These are phyloP conservation scores for Botia kubotai DNA, from an alignment of 2,797 vertebrate genomes.

Conservation along the genomic window DNA sequence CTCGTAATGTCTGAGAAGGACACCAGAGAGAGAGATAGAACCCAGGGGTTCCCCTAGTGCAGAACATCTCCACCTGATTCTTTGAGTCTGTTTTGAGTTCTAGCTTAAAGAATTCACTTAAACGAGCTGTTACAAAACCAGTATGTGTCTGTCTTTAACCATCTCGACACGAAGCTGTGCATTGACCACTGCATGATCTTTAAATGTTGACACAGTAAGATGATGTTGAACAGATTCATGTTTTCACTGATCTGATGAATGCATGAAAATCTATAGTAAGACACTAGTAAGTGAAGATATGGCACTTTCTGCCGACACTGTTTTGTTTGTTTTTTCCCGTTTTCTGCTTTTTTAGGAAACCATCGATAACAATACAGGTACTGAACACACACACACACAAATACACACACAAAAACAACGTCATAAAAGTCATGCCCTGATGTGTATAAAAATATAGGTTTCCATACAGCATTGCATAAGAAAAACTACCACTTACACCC, in stretches of 20 bases:
- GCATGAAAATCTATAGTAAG: constrained; percentile 67
- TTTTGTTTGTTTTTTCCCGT: background rate
- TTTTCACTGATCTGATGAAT: constrained; percentile 46
- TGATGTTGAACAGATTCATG: constrained; percentile 26
- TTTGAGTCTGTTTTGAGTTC: background rate
- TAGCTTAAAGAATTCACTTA: background rate
- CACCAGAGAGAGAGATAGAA: background rate
- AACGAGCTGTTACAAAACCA: constrained; percentile 6
- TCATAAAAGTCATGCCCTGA: constrained; percentile 78
- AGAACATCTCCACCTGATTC: background rate
- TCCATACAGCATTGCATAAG: constrained; percentile 83
- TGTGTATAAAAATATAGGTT: constrained; percentile 84
- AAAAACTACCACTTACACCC: constrained; percentile 70
- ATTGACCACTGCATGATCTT: background rate
- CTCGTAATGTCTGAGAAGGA: background rate
- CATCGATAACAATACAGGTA: constrained; percentile 71
- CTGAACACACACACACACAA: constrained; percentile 56
- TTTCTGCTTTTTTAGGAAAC: constrained; percentile 52
- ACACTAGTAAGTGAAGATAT: constrained; percentile 74
- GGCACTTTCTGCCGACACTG: constrained; percentile 76
- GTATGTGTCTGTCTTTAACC: background rate
- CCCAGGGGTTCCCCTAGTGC: background rate
- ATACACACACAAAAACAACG: constrained; percentile 68
- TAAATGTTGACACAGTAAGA: constrained; percentile 17
- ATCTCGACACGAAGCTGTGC: background rate